Base-by-base conservation (phyloP, 2,113 vertebrate genomes). In the Boulengeromyrus knoepffleri region DNA sequence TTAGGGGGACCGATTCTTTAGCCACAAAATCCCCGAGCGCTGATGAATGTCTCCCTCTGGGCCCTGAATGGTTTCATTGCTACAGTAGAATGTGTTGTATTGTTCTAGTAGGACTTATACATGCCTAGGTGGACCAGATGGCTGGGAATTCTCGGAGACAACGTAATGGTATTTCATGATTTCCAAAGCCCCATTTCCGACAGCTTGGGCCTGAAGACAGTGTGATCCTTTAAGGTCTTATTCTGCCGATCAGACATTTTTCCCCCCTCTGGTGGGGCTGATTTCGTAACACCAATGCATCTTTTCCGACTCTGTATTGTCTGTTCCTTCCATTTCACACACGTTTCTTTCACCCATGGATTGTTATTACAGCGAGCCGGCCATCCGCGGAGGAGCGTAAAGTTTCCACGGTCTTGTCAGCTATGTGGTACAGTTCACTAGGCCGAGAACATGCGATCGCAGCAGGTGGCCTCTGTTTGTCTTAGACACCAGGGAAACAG, bases 91-190 rank as follows among this genome's bases (percentile, higher is more conserved):
- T 85, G 49, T 21, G 52, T 89, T 85, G 80, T 77, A 90, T 90
- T 39, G 89, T 49, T 87, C 83, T 31, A 24, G 21, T 70, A 39
- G 53, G 46, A 89, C 36, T n/a, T 13, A 1, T 36, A 42, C 15
- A 31, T 53, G 12, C 89, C 27, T 45, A 58, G 89, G 50, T 36
- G 42, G 53, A 86, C 42, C 89, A 90, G 89, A 90, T 90, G 89
- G 77, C 39, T 66, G 50, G 53, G 50, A 90, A 45, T 70, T 85
- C 83, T 27, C 17, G 7, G 24, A 66, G 89, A 86, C 84, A 31
- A 49, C 3, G 47, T 90, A 39, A 70, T 10, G 56, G 46, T 39
- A 6, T 21, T 77, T 86, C 83, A 2, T 49, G 42, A 86, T 85
- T 66, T 86, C 19, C 70, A 58, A 86, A 66, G 42, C 42, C 36